Percentiles rank a stretch among this genome's conserved stretches.
phyloP scores from a whole-genome alignment of 2,888 invertebrate genomes.

The Selenia dentaria region DNA sequence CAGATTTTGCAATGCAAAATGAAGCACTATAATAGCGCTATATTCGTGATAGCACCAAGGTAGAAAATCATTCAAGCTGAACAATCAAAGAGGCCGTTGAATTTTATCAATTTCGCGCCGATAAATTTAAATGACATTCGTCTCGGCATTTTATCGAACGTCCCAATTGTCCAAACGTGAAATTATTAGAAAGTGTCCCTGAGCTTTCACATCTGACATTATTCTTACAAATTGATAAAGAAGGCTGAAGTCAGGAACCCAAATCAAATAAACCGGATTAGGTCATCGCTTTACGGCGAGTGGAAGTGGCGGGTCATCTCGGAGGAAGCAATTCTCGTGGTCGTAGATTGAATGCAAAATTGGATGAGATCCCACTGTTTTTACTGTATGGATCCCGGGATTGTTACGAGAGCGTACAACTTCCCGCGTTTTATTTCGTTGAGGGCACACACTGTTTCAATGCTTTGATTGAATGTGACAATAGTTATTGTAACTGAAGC shows the following conservation, averaged over 20 bases:
- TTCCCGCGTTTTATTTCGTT: slow-evolving; percentile 70
- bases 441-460: slow-evolving; percentile 66
- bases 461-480: slow-evolving; percentile 81
- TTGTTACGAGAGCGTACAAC: slow-evolving; percentile 57
- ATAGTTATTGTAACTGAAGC: slow-evolving; percentile 73
- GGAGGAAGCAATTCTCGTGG: slow-evolving; percentile 79
- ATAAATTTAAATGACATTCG: slow-evolving; percentile 27
- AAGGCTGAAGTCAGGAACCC: slow-evolving; percentile 71
- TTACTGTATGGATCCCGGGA: slow-evolving; percentile 72
- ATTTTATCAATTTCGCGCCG: slow-evolving; percentile 32
- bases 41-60: slow-evolving; percentile 8
- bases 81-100: slow-evolving; percentile 27
- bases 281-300: slow-evolving; percentile 81
- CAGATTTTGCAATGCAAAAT: slow-evolving; percentile 35
- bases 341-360: slow-evolving; percentile 84
- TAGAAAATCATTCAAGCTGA: slow-evolving; percentile 22
- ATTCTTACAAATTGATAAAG: slow-evolving; percentile 70
- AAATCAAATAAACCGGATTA: slow-evolving; percentile 83
- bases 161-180: slow-evolving; percentile 32
- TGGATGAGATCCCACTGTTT: slow-evolving; percentile 81
- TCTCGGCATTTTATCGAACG: slow-evolving; percentile 29
- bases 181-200: slow-evolving; percentile 37
- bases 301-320: slow-evolving; percentile 82
- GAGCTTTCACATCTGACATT: slow-evolving; percentile 49
- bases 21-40: slow-evolving; percentile 24